phyloP scores from a whole-genome alignment of 2,888 invertebrate genomes.

The Caenorhabditis panamensis region DNA sequence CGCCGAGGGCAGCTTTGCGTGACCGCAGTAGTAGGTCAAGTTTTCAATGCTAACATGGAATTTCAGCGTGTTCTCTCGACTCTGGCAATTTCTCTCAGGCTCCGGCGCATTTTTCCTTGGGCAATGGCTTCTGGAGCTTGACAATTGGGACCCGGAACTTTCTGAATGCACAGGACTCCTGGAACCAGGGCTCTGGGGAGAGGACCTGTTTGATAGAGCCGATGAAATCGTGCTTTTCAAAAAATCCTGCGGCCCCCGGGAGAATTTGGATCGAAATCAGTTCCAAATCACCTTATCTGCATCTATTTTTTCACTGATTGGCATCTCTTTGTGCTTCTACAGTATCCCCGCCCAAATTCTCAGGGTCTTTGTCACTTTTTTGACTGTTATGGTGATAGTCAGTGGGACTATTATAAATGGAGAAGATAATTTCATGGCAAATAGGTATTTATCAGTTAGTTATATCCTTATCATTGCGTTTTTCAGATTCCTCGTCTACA shows the following conservation, averaged over 20 bases:
- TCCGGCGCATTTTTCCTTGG: conserved; percentile 16
- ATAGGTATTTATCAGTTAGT: neutral
- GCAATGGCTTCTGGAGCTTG: neutral
- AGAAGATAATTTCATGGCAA: neutral
- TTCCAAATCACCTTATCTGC: neutral
- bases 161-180: neutral
- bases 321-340: neutral
- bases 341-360: neutral
- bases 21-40: too few species aligned
- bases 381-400: neutral
- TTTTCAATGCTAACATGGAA: neutral
- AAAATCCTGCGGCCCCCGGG: neutral
- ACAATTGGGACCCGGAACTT: neutral
- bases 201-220: neutral
- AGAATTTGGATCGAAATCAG: neutral
- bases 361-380: conserved; percentile 17
- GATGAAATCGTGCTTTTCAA: neutral
- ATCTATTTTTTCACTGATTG: neutral
- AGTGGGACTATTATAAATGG: neutral
- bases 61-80: conserved; percentile 50
- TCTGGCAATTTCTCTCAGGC: conserved; percentile 55
- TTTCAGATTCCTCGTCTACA: conserved; percentile 38
- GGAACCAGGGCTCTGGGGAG: neutral
- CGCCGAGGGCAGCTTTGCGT: too few species aligned
- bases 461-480: conserved; percentile 2